Evolutionary conservation across 2,888 invertebrate species (phyloP), one percentile per base, ranked within the genome.

Genomic region (Rosalia funebris): DNA sequence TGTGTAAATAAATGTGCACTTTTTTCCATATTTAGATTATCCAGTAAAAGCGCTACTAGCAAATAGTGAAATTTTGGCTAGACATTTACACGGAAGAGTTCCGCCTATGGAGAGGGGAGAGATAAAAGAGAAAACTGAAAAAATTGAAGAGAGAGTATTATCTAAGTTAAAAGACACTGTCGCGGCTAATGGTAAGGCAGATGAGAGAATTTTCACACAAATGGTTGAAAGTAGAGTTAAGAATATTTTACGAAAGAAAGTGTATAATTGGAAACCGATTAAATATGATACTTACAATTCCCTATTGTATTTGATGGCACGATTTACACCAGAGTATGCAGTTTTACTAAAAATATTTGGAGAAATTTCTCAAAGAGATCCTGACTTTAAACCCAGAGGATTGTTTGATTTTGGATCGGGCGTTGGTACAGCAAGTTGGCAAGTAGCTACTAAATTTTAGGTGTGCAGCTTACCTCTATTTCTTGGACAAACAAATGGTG

Each of bases 391-490:
- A 58, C 97, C 97, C 0, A 82, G 85, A 58, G 88, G 88, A 60
- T 86, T 95, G 67, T 91, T 96, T 70, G 96, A 98, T 82, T 95
- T 93, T 80, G 98, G 97, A 0, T 93, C 96, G 2, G 98, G 98
- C 0, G 82, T 93, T 2, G 96, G 68, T 16, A 91, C 93, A 0
- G 92, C 89, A 0, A 87, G 89, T 53, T 96, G 96, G 96, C 79
- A 72, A 65, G 56, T 70, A n/a, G n/a, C n/a, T n/a, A n/a, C n/a
- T n/a, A n/a, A n/a, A n/a, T n/a, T n/a, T n/a, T n/a, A n/a, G n/a
- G n/a, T n/a, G n/a, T n/a, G n/a, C n/a, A n/a, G n/a, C n/a, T n/a
- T n/a, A n/a, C n/a, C n/a, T n/a, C n/a, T n/a, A n/a, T n/a, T n/a
- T n/a, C n/a, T n/a, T n/a, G n/a, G n/a, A n/a, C n/a, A n/a, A n/a